Evolutionary conservation across 2,797 vertebrate species (phyloP).

Genomic region (Molossus molossus): DNA sequence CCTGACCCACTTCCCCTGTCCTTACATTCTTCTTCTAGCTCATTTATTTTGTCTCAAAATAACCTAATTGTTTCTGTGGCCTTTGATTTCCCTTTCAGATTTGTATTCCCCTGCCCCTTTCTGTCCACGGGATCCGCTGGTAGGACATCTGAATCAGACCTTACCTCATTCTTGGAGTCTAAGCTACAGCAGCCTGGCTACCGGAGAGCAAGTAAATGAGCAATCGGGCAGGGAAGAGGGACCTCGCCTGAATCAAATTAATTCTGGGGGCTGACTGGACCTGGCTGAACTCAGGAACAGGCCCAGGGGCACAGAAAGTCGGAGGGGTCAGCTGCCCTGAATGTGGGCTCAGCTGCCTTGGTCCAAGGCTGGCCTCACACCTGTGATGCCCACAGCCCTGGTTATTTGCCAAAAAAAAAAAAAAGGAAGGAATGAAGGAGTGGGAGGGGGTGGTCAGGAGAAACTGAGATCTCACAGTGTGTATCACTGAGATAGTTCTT

Average conservation of each 20-base stretch:
- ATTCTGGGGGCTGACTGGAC: conserved; percentile 6
- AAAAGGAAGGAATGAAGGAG: background rate
- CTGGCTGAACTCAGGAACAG: background rate
- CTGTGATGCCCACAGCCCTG: conserved; percentile 49
- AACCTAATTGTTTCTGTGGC: conserved; percentile 74
- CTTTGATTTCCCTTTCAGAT: conserved; percentile 75
- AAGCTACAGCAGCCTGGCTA: conserved; percentile 61
- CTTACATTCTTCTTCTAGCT: background rate
- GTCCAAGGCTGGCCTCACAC: conserved; percentile 59
- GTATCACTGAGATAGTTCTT: background rate
- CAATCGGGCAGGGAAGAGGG: background rate
- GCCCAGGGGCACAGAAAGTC: background rate
- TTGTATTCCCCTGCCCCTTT: conserved; percentile 77
- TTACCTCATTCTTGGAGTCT: conserved; percentile 83
- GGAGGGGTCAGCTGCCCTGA: background rate
- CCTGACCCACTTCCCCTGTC: conserved; percentile 61
- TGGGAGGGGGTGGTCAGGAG: background rate
- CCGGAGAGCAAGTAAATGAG: conserved; percentile 77
- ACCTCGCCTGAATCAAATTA: background rate
- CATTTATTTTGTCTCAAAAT: conserved; percentile 62
- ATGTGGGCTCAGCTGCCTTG: background rate
- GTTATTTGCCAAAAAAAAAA: conserved; percentile 54
- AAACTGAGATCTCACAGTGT: background rate
- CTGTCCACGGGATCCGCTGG: conserved; percentile 49
- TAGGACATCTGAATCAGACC: conserved; percentile 83